Evolutionary conservation across 2,113 vertebrate genomes (phyloP).

Genomic region (Elephantulus edwardii): DNA sequence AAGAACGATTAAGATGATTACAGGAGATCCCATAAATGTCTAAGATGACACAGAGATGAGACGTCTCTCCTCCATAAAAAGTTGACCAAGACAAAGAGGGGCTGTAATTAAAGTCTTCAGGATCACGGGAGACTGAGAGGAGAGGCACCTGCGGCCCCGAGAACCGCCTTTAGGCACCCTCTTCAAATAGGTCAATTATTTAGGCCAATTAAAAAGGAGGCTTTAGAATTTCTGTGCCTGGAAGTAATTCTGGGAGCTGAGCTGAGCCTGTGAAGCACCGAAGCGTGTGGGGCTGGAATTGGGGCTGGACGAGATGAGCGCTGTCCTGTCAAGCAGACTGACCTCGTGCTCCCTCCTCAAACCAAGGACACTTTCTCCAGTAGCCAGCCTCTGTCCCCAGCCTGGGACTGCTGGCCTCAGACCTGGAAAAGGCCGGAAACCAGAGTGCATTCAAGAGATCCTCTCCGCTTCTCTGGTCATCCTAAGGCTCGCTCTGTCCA

Average conservation of each 20-base stretch:
- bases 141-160: conserved; percentile 1
- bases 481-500: not conserved
- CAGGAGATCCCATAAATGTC: not conserved
- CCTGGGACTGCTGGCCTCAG: not conserved
- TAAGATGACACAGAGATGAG: not conserved
- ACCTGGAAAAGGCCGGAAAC: not conserved
- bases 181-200: conserved; percentile 46
- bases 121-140: not conserved
- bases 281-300: not conserved
- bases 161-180: not conserved
- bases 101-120: conserved; percentile 12
- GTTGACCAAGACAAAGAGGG: not conserved
- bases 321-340: not conserved
- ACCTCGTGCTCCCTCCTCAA: not conserved
- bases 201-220: conserved; percentile 39
- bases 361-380: not conserved
- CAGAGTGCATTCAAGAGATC: not conserved
- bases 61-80: not conserved
- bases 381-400: not conserved
- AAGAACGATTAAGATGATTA: not conserved
- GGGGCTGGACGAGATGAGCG: not conserved
- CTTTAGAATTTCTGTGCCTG: conserved; percentile 27
- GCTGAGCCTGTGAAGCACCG: conserved; percentile 46
- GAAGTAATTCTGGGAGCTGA: conserved; percentile 13
- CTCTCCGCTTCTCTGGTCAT: not conserved